phyloP scores from a whole-genome alignment of 2,113 vertebrate species.

The Clarias gariepinus region DNA sequence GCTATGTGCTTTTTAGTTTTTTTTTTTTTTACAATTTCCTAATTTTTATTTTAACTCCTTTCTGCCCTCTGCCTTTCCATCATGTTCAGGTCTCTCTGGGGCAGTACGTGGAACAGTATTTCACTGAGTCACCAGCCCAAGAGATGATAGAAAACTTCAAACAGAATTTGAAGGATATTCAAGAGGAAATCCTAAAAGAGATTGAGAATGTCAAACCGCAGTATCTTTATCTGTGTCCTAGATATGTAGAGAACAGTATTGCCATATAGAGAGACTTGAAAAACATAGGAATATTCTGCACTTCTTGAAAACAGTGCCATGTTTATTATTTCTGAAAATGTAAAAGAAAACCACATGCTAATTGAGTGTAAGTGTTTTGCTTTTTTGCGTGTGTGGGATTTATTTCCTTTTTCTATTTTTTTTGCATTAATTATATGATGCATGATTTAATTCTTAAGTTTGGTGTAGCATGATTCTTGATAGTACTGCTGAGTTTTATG shows the following conservation, averaged over 20 bases:
- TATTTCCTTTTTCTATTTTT: too few species aligned
- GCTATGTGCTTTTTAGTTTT: neutral
- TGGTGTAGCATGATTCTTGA: too few species aligned
- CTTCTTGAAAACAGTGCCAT: neutral
- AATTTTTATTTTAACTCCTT: neutral
- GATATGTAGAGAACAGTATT: conserved; percentile 76
- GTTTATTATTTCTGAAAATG: too few species aligned
- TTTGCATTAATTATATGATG: too few species aligned
- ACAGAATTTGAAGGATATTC: conserved; percentile 60
- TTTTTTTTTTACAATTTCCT: neutral
- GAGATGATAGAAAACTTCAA: conserved; percentile 63
- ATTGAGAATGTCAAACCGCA: conserved; percentile 62
- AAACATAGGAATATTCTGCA: too few species aligned
- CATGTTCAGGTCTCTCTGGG: conserved; percentile 65
- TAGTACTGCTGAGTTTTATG: too few species aligned
- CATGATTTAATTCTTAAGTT: too few species aligned
- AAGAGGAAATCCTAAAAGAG: conserved; percentile 60
- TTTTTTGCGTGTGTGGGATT: too few species aligned
- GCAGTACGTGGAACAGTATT: conserved; percentile 64
- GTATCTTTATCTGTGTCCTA: conserved; percentile 71
- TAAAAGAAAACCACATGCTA: too few species aligned
- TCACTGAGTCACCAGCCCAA: conserved; percentile 61
- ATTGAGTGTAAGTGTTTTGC: too few species aligned
- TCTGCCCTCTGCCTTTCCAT: neutral
- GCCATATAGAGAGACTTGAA: conserved; percentile 62